phyloP scores from a whole-genome alignment of 2,888 invertebrate species.

The Diabrotica balteata region DNA sequence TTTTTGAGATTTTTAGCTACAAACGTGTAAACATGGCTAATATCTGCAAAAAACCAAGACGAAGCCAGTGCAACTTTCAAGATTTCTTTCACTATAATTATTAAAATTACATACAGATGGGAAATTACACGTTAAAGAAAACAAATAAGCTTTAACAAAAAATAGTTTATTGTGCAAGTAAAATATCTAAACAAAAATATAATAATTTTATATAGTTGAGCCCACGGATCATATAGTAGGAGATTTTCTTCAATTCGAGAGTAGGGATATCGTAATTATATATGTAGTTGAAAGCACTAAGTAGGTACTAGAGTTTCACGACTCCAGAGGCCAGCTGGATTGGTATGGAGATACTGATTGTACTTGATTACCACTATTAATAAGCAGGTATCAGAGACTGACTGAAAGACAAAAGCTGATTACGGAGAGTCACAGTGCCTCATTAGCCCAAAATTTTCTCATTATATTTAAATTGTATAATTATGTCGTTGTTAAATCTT shows the following conservation, averaged over 20 bases:
- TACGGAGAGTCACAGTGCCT: slow-evolving; percentile 1
- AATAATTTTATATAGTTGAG: not conserved
- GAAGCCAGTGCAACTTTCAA: no score
- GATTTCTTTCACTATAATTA: no score
- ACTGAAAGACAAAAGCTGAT: slow-evolving; percentile 6
- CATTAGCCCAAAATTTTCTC: not conserved
- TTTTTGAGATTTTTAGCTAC: no score
- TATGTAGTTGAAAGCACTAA: slow-evolving; percentile 43
- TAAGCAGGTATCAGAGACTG: slow-evolving; percentile 44
- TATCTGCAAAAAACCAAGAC: no score
- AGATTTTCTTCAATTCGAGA: slow-evolving; percentile 6
- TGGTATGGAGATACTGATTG: slow-evolving; percentile 47
- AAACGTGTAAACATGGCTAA: no score
- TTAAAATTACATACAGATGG: no score
- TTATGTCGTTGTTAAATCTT: no score
- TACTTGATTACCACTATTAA: slow-evolving; percentile 51
- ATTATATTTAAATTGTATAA: no score
- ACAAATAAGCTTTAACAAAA: no score
- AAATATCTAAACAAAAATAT: no score
- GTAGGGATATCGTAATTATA: slow-evolving; percentile 43
- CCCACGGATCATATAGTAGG: slow-evolving; percentile 21
- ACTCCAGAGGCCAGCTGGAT: slow-evolving; percentile 44
- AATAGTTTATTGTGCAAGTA: no score
- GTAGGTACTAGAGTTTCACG: slow-evolving; percentile 45
- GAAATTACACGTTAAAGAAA: no score